A percentile compares a stretch with the other conserved stretches of the same genome.
Conservation (phyloP, 2,797 vertebrate species). For the Tiaroga cobitis region DNA sequence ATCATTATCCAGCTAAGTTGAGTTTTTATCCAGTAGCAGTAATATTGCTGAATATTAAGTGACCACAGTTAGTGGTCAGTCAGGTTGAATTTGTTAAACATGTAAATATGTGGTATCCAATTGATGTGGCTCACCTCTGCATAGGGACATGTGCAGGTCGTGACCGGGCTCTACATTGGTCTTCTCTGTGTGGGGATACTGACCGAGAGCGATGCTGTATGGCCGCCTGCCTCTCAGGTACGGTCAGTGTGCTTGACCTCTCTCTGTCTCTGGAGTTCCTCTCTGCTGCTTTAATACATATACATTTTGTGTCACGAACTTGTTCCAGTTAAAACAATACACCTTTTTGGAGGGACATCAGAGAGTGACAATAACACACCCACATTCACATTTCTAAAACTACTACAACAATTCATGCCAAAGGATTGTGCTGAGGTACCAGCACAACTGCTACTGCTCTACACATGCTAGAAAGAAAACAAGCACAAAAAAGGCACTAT, state of each 20-base stretch:
- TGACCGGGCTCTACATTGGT: conserved; percentile 92
- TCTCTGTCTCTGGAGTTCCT: conserved; percentile 91
- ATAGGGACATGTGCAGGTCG: conserved; percentile 94
- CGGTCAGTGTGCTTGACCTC: conserved; percentile 87
- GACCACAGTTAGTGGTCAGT: neutral
- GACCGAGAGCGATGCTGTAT: conserved; percentile 95
- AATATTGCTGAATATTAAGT: neutral
- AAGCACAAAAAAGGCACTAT: neutral
- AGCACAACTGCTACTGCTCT: conserved; percentile 47
- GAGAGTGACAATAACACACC: conserved; percentile 15
- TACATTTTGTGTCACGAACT: conserved; percentile 37
- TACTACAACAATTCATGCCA: conserved; percentile 46
- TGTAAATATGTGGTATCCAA: neutral
- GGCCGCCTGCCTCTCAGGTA: conserved; percentile 92
- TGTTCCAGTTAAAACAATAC: conserved; percentile 42
- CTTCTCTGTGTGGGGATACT: conserved; percentile 94
- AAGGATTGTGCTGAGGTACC: conserved; percentile 45
- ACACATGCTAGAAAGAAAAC: conserved; percentile 46
- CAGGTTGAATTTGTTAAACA: neutral
- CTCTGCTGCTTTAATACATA: conserved; percentile 78
- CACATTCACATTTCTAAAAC: conserved; percentile 33
- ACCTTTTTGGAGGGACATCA: conserved; percentile 4
- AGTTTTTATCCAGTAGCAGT: neutral
- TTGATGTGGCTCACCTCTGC: conserved; percentile 84
- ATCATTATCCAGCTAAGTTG: neutral